phyloP scores from a whole-genome alignment of 2,797 vertebrate genomes.

The Trichosurus vulpecula region DNA sequence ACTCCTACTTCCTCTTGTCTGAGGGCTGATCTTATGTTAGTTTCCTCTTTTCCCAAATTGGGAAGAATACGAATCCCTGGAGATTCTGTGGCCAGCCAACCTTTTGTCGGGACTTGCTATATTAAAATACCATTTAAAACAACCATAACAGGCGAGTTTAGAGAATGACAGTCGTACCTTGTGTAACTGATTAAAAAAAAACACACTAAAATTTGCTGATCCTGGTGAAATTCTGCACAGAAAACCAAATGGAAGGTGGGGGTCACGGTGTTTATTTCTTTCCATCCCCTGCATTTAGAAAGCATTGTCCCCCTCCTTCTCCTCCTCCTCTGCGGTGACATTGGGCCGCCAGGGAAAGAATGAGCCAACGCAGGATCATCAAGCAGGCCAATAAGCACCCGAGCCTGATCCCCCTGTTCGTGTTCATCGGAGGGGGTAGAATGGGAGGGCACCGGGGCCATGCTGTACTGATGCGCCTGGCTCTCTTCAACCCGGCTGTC shows the following conservation, averaged over 20 bases:
- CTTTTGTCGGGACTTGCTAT: not conserved
- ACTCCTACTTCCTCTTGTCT: not conserved
- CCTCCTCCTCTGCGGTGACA: too few species aligned
- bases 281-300: not conserved
- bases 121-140: not conserved
- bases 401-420: too few species aligned
- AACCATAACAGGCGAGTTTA: not conserved
- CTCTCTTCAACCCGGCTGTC: too few species aligned
- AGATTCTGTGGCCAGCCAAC: not conserved
- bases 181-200: not conserved
- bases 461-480: too few species aligned
- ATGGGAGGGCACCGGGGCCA: too few species aligned
- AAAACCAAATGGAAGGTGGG: not conserved
- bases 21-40: not conserved
- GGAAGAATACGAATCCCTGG: not conserved
- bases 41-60: not conserved
- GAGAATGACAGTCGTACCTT: not conserved
- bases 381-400: too few species aligned
- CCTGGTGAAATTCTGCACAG: not conserved
- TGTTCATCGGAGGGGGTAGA: too few species aligned
- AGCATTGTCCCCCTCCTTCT: not conserved
- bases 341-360: too few species aligned
- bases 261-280: not conserved
- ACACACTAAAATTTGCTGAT: not conserved
- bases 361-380: too few species aligned